Base-by-base conservation (phyloP, 2,888 invertebrate species). In the Ecdyonurus torrentis region DNA sequence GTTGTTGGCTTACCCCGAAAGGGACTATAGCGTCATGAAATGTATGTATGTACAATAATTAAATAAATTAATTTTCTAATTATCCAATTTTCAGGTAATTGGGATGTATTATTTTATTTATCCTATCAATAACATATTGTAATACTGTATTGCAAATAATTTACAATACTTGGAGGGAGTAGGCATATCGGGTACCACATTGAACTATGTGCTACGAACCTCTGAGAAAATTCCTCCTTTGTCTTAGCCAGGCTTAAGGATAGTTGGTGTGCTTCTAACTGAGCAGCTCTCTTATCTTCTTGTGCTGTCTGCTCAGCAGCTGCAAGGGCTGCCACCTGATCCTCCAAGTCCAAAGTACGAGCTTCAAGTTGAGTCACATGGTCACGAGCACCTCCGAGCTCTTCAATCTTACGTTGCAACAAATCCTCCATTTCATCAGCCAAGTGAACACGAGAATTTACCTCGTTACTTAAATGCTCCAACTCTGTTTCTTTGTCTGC, bases 391-490 rank as follows among this genome's bases (percentile, higher is more conserved):
- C 20, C 7, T 18, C 7, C 22, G 7, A 55, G 22, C 55, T 55
- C 55, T 7, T n/a, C 55, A 7, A 55, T 7, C 55, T 55, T 55
- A n/a, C 55, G n/a, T n/a, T 55, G 55, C 55, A 55, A n/a, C 55
- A 55, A 20, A 18, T 55, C 55, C n/a, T 55, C 55, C 55, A 55
- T 55, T 55, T 55, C 55, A n/a, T 55, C 55, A n/a, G 55, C 55
- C 22, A 22, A 7, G 19, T 55, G 19, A 7, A 20, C 55, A 20
- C 55, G n/a, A 5, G 55, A 55, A 7, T 20, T 22, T n/a, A 20
- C 55, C 55, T 55, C 55, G 5, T 20, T 20, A 7, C n/a, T 20
- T n/a, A 55, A n/a, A 5, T 22, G 5, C 22, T 7, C 22, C 55
- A 55, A 7, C n/a, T n/a, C 55, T 20, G 10, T 5, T 7, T 55